phyloP scores from a whole-genome alignment of 2,797 vertebrate species.

The Buphagus erythrorhynchus region DNA sequence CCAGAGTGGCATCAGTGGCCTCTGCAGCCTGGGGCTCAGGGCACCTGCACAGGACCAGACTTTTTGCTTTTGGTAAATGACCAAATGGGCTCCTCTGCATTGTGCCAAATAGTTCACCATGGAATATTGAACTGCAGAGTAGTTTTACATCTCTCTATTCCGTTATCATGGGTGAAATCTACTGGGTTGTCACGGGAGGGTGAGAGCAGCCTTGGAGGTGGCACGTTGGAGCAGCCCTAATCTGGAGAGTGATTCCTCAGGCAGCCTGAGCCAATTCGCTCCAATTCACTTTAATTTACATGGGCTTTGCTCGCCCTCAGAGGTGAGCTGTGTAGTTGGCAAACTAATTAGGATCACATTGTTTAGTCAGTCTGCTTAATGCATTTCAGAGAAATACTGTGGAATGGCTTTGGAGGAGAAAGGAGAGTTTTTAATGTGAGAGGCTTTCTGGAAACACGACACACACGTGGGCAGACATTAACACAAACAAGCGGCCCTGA shows the following conservation, averaged over 20 bases:
- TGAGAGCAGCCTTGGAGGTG: background rate
- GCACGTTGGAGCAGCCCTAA: background rate
- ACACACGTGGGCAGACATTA: background rate
- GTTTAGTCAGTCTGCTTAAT: background rate
- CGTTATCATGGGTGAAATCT: background rate
- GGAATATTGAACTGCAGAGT: background rate
- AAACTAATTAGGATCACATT: background rate
- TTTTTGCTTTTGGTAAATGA: background rate
- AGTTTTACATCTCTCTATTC: background rate
- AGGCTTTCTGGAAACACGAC: background rate
- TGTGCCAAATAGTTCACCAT: background rate
- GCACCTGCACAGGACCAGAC: background rate
- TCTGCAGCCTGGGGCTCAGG: background rate
- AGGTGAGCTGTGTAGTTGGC: conserved; percentile 4
- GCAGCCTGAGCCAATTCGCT: background rate
- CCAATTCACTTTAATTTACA: background rate
- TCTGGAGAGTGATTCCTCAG: background rate
- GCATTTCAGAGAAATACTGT: background rate
- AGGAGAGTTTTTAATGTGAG: background rate
- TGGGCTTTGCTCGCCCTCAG: background rate
- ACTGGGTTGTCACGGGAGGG: background rate
- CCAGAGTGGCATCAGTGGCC: background rate
- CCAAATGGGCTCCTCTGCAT: background rate
- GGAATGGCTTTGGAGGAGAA: background rate
- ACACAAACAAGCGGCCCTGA: background rate